Percentiles rank a stretch among this genome's conserved stretches.
phyloP scores from a whole-genome alignment of 2,888 invertebrate genomes.

The Blomia tropicalis region DNA sequence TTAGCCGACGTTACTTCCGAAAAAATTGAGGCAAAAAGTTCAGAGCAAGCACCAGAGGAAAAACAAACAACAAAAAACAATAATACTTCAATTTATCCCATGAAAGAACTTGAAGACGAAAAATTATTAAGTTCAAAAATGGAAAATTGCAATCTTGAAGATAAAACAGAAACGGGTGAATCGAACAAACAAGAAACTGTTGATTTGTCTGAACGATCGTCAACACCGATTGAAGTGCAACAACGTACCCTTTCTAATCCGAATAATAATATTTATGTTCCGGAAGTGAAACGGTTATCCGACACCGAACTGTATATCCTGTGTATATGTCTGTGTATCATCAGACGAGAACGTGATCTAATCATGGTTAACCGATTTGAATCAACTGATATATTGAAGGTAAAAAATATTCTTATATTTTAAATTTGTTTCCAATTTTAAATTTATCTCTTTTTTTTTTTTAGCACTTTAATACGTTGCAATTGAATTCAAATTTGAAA shows the following conservation, averaged over 20 bases:
- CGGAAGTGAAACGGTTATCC: slow-evolving; percentile 18
- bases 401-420: slow-evolving; percentile 1
- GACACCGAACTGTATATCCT: slow-evolving; percentile 25
- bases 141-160: background rate
- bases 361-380: slow-evolving; percentile 25
- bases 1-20: too few species aligned
- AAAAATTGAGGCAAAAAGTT: background rate
- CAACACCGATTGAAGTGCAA: background rate
- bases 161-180: background rate
- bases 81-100: background rate
- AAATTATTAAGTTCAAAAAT: background rate
- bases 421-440: background rate
- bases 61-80: background rate
- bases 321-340: slow-evolving; percentile 25
- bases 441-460: slow-evolving; percentile 8
- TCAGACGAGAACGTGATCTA: slow-evolving; percentile 25
- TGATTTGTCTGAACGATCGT: background rate
- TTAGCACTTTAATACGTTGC: slow-evolving; percentile 26
- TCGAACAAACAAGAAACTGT: background rate
- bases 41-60: background rate
- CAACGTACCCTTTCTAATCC: background rate
- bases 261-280: background rate
- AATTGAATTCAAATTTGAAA: slow-evolving; percentile 22
- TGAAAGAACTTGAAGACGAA: background rate
- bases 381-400: slow-evolving; percentile 26